Base-by-base conservation (phyloP, 2,113 vertebrate genomes). In the Aplodontia rufa region DNA sequence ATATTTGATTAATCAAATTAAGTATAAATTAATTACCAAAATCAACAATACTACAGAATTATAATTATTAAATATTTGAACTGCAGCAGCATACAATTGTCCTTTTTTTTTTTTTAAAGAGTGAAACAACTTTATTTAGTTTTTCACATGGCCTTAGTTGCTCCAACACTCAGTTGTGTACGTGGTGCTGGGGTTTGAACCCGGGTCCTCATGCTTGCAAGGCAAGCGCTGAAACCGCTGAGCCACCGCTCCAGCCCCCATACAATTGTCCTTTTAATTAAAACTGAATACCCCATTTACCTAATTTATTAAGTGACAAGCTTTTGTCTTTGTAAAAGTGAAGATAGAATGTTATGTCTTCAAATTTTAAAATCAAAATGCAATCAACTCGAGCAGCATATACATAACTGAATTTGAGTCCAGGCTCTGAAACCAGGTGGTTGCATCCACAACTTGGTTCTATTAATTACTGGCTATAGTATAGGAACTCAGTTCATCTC, bases 1-100 rank as follows among this genome's bases (percentile, higher is more conserved):
- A 85, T 42, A 49, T 4, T 69, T 42, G 2, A 22, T 81, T 69
- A 79, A 96, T 37, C 35, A 97, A 11, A 79, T 87, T 68, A 4
- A 19, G 8, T 40, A 68, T 42, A 60, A 95, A 91, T 91, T 47
- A 89, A 55, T 85, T 94, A 81, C 95, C 11, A 83, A 78, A 74
- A 89, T 74, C n/a, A 28, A 14, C 71, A 17, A 95, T 35, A 82
- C 0, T 82, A 42, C 0, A 92, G 68, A 97, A 92, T 60, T 93
- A 22, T 28, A 66, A 88, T 94, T 40, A 95, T 87, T 86, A 91
- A 68, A 72, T 60, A 40, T 93, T 75, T 14, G 80, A 87, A 91
- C 32, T 66, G 64, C 28, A 88, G 74, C 5, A 76, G 12, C 30
- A 78, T 26, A 90, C 8, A 3, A 0, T 20, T 60, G 32, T 5